These are phyloP conservation scores for Agrotis clavis DNA, from an alignment of 2,888 invertebrate species.

Conservation along the genomic window DNA sequence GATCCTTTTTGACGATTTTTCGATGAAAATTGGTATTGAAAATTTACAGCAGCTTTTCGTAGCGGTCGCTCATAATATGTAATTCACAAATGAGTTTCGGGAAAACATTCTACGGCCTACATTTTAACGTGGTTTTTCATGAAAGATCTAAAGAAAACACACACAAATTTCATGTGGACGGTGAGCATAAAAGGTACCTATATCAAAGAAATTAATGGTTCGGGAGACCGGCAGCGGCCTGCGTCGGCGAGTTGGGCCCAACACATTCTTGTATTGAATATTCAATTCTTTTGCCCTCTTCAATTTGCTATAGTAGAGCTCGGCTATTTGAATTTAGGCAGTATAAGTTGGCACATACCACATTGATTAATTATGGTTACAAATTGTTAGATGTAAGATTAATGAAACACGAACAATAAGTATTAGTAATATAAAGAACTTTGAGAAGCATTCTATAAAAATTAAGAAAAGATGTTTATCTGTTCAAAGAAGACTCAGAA, in stretches of 20 bases:
- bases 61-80: too few species aligned
- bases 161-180: conserved; percentile 21
- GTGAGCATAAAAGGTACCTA: conserved; percentile 52
- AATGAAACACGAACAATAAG: not conserved
- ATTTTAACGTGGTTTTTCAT: not conserved
- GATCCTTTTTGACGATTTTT: too few species aligned
- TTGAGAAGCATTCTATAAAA: too few species aligned
- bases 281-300: conserved; percentile 53
- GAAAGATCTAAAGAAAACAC: conserved; percentile 24
- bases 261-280: conserved; percentile 60
- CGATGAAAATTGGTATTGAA: too few species aligned
- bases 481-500: too few species aligned
- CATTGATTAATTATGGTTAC: conserved; percentile 23
- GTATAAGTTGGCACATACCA: conserved; percentile 22
- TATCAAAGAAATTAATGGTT: conserved; percentile 63
- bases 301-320: conserved; percentile 40
- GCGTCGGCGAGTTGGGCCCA: conserved; percentile 45
- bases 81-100: too few species aligned
- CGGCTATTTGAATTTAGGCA: conserved; percentile 33
- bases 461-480: too few species aligned
- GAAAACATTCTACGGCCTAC: too few species aligned
- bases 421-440: too few species aligned
- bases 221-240: conserved; percentile 18
- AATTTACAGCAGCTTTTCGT: too few species aligned
- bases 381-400: conserved; percentile 7